Evolutionary conservation across 2,113 vertebrate genomes (phyloP).

Genomic region (Dendropsophus ebraccatus): DNA sequence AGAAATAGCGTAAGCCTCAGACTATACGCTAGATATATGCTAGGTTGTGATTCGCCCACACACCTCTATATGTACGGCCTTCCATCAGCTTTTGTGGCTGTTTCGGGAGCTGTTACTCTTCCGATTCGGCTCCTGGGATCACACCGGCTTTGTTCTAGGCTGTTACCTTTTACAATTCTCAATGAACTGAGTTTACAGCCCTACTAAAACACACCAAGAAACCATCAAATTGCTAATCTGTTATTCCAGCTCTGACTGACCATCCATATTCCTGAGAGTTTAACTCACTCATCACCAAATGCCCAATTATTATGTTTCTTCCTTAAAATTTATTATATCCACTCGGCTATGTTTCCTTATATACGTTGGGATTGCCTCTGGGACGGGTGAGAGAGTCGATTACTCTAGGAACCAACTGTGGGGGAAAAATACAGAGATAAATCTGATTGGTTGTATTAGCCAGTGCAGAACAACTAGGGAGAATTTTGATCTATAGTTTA

Average conservation of each 20-base stretch:
- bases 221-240: slow-evolving; percentile 53
- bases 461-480: no score
- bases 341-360: background rate
- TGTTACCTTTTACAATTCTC: slow-evolving; percentile 42
- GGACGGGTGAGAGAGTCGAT: no score
- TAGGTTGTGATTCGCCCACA: background rate
- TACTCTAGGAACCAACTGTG: background rate
- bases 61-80: background rate
- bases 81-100: slow-evolving; percentile 51
- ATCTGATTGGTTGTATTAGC: no score
- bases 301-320: no score
- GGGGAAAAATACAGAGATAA: background rate
- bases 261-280: background rate
- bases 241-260: slow-evolving; percentile 41
- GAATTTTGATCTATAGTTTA: no score
- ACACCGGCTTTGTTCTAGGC: slow-evolving; percentile 28
- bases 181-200: slow-evolving; percentile 51
- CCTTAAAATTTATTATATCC: background rate
- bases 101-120: slow-evolving; percentile 39
- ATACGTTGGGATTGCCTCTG: no score
- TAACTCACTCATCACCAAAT: slow-evolving; percentile 12
- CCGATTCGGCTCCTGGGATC: slow-evolving; percentile 34
- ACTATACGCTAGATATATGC: background rate
- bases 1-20: background rate
- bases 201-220: slow-evolving; percentile 46